Evolutionary conservation across 2,888 invertebrate species (phyloP), one percentile per base, ranked within the genome.

Genomic region (Ochropleura leucogaster): DNA sequence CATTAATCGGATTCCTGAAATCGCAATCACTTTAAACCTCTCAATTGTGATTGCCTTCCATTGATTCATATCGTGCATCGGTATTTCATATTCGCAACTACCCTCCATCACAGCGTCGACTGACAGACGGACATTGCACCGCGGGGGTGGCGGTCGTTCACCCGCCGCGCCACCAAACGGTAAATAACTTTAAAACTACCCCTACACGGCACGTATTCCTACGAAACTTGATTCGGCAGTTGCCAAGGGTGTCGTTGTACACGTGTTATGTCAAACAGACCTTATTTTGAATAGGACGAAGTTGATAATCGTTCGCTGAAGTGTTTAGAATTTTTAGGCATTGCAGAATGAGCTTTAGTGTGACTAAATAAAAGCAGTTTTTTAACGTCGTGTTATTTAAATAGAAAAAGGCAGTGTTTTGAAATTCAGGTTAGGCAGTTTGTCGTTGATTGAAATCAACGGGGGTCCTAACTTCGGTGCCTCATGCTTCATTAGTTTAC

Each of bases 131-230:
- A 85, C 89, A 85, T 92, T 93, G 91, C 92, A 90, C 89, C 92
- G 92, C 91, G 83, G 76, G 77, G 77, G 74, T 66, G 89, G 86
- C 92, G 94, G 93, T 92, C 93, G 90, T 92, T 93, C 92, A 94
- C 94, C 94, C 92, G 87, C 86, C 66, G 57, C 44, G 68, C 60
- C 71, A 60, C 66, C 82, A 75, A 74, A 78, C 88, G 30, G 64
- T 84, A 83, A 85, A 81, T 82, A 83, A 83, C 83, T 84, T 84
- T 87, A 84, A 88, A 85, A 83, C 83, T 75, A 83, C 69, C 80
- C 64, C 7, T 59, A 53, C 74, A 86, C 62, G 63, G 72, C 64
- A 64, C 74, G 77, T 78, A 83, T 76, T 78, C 75, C 68, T 62
- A 49, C 65, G 57, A 70, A 70, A 62, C 76, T 78, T 46, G 63